Evolutionary conservation across 2,113 vertebrate species (phyloP).

Genomic region (Corythaeola cristata): DNA sequence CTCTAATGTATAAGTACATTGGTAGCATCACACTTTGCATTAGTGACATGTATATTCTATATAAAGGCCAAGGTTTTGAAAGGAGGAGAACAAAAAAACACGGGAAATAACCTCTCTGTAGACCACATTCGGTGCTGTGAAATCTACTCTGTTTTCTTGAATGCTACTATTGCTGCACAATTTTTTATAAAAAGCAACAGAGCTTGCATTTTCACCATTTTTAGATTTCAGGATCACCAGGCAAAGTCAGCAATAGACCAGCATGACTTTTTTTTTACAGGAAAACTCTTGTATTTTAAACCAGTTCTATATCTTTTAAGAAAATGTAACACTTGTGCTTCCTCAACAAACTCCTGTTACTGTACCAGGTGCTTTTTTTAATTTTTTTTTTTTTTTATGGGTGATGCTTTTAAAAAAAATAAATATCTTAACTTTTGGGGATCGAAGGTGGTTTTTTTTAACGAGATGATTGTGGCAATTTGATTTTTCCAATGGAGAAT

Average conservation of each 20-base stretch:
- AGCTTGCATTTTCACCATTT: background rate
- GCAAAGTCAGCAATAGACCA: slow-evolving; percentile 14
- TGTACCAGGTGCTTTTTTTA: slow-evolving; percentile 2
- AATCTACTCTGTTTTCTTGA: background rate
- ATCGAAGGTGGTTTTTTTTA: slow-evolving; percentile 21
- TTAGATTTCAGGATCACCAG: background rate
- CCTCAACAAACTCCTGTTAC: slow-evolving; percentile 27
- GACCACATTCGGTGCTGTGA: slow-evolving; percentile 9
- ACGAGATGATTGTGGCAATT: slow-evolving; percentile 37
- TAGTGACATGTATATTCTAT: background rate
- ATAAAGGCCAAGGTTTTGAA: background rate
- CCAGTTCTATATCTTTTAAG: background rate
- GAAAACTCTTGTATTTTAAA: slow-evolving; percentile 33
- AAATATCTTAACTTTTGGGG: slow-evolving; percentile 2
- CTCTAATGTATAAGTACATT: background rate
- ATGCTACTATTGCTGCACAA: background rate
- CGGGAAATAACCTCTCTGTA: background rate
- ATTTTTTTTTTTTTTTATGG: background rate
- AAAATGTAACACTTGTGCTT: slow-evolving; percentile 23
- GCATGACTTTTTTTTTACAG: slow-evolving; percentile 7
- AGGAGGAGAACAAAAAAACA: background rate
- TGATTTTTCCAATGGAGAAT: slow-evolving; percentile 51
- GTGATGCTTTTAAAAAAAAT: background rate
- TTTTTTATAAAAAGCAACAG: background rate
- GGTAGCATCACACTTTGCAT: background rate